These are phyloP conservation scores for Drosophila ficusphila DNA, from an alignment of 1,140 invertebrate genomes.

Conservation along the genomic window DNA sequence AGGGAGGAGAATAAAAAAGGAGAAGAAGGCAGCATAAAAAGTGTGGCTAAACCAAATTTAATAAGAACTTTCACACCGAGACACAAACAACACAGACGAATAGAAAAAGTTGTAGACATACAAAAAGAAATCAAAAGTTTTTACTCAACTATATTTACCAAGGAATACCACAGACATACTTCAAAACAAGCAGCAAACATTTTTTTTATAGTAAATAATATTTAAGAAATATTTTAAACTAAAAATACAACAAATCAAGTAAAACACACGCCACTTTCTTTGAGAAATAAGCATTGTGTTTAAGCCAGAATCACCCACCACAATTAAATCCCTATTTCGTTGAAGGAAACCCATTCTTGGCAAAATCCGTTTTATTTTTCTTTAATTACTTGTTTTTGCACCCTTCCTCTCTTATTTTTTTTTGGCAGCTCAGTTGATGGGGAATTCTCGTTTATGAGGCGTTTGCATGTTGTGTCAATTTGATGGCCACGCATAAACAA, in stretches of 20 bases:
- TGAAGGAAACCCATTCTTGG: not conserved
- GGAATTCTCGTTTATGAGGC: constrained; percentile 51
- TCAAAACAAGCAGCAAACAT: too few relatives aligned
- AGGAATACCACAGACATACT: too few relatives aligned
- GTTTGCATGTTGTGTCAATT: constrained; percentile 67
- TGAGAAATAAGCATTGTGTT: not conserved
- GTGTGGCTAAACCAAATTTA: constrained; percentile 46
- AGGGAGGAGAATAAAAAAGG: not conserved
- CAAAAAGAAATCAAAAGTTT: not conserved
- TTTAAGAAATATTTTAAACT: too few relatives aligned
- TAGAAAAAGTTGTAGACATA: not conserved
- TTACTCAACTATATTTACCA: too few relatives aligned
- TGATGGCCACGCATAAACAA: constrained; percentile 64
- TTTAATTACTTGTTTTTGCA: constrained; percentile 40
- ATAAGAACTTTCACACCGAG: constrained; percentile 53
- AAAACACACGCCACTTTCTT: constrained; percentile 13
- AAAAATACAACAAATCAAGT: too few relatives aligned
- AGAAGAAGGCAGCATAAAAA: not conserved
- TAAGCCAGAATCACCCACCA: not conserved
- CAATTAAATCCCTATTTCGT: constrained; percentile 24
- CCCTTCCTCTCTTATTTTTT: constrained; percentile 9
- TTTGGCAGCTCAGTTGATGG: constrained; percentile 14
- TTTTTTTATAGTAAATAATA: too few relatives aligned
- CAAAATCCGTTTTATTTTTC: constrained; percentile 36
- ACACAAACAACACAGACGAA: not conserved